These are phyloP conservation scores for Sula dactylatra DNA, from an alignment of 2,113 vertebrate species.

Conservation along the genomic window DNA sequence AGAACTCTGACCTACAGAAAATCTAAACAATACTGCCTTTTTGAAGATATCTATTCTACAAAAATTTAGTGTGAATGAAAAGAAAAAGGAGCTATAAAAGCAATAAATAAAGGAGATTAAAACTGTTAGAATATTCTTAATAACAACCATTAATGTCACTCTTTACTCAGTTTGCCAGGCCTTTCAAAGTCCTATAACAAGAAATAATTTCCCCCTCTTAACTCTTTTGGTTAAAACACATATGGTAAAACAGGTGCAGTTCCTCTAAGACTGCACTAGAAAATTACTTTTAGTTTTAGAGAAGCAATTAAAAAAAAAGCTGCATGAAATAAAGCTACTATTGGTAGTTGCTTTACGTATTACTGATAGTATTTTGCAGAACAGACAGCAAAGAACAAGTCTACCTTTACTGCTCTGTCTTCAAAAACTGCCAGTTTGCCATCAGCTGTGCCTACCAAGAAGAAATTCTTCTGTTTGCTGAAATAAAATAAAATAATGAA, in stretches of 20 bases:
- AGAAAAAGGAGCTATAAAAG: not conserved
- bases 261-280: not conserved
- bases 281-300: not conserved
- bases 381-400: not conserved
- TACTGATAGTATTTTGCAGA: not conserved
- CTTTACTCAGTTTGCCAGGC: not conserved
- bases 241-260: not conserved
- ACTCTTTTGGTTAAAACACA: not conserved
- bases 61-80: not conserved
- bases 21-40: not conserved
- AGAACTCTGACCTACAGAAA: not conserved
- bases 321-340: not conserved
- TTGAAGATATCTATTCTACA: not conserved
- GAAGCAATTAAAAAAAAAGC: not conserved
- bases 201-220: not conserved
- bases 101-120: not conserved
- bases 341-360: not conserved
- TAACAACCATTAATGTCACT: not conserved
- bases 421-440: constrained; percentile 88
- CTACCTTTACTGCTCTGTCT: constrained; percentile 88
- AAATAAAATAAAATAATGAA: constrained; percentile 53
- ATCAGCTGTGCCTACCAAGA: constrained; percentile 91
- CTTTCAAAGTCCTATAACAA: not conserved
- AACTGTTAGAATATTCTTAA: not conserved
- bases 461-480: constrained; percentile 86